Conservation (phyloP, 2,888 invertebrate species). For the Tiliacea citrago region DNA sequence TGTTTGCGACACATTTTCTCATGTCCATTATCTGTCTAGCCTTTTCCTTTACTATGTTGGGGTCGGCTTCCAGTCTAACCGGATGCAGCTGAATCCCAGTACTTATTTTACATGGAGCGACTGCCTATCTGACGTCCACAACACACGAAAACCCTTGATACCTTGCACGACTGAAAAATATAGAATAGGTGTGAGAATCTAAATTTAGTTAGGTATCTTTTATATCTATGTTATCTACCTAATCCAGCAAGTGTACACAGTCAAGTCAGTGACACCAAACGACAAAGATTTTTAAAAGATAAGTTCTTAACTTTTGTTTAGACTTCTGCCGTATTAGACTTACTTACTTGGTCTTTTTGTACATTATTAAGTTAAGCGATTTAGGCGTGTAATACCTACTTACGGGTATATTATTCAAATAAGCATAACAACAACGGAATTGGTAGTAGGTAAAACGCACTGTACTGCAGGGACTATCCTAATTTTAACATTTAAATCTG, state of each 20-base stretch:
- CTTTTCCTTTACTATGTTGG: not conserved
- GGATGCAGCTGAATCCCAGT: not conserved
- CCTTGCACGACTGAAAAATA: not conserved
- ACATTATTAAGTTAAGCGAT: conserved; percentile 9
- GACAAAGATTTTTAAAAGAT: not conserved
- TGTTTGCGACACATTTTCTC: not conserved
- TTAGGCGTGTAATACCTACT: conserved; percentile 4
- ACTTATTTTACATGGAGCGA: not conserved
- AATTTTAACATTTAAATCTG: not conserved
- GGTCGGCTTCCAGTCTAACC: not conserved
- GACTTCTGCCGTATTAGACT: not conserved
- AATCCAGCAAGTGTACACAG: conserved; percentile 12
- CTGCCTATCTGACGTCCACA: not conserved
- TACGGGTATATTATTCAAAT: conserved; percentile 20
- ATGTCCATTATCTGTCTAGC: not conserved
- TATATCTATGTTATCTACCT: conserved; percentile 13
- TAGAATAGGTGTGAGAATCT: not conserved
- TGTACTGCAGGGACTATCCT: not conserved
- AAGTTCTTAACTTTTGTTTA: conserved; percentile 5
- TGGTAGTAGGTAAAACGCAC: not conserved
- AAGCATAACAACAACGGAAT: not conserved
- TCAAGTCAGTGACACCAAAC: conserved; percentile 24
- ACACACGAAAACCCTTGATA: not conserved
- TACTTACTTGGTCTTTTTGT: not conserved
- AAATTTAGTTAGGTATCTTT: not conserved